Evolutionary conservation across 2,113 vertebrate species (phyloP).

Genomic region (Rhinichthys klamathensis): DNA sequence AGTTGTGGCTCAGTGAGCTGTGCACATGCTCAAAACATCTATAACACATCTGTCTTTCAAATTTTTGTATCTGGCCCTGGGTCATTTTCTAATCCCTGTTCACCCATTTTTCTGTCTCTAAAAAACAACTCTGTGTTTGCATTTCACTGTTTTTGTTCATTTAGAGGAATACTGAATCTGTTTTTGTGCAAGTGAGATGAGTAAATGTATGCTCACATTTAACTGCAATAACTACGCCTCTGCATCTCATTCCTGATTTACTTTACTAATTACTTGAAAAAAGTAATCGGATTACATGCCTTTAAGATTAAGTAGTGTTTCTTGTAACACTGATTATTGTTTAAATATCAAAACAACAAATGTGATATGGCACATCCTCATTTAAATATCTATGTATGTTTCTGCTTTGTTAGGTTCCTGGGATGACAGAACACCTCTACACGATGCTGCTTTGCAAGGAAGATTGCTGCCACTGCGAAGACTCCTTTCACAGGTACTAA

Average conservation of each 20-base stretch:
- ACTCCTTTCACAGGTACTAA: conserved; percentile 84
- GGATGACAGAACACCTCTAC: conserved; percentile 90
- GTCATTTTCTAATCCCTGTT: not conserved
- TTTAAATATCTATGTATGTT: not conserved
- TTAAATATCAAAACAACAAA: not conserved
- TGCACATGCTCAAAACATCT: not conserved
- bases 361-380: not conserved
- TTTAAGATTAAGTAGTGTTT: too few relatives aligned
- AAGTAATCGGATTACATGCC: too few relatives aligned
- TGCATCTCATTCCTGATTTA: too few relatives aligned
- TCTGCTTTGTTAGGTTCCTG: conserved; percentile 78
- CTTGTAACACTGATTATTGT: too few relatives aligned
- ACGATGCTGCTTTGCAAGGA: conserved; percentile 92
- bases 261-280: too few relatives aligned
- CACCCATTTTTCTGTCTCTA: not conserved
- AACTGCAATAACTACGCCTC: too few relatives aligned
- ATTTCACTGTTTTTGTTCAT: too few relatives aligned
- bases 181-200: too few relatives aligned
- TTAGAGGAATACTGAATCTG: too few relatives aligned
- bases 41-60: not conserved
- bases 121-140: not conserved
- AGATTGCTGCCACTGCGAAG: conserved; percentile 84
- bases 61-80: not conserved
- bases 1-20: not conserved
- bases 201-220: too few relatives aligned